A percentile compares a stretch with the other conserved stretches of the same genome.
Evolutionary conservation across 2,797 vertebrate species (phyloP).

Genomic region (Amphiprion clarkii): DNA sequence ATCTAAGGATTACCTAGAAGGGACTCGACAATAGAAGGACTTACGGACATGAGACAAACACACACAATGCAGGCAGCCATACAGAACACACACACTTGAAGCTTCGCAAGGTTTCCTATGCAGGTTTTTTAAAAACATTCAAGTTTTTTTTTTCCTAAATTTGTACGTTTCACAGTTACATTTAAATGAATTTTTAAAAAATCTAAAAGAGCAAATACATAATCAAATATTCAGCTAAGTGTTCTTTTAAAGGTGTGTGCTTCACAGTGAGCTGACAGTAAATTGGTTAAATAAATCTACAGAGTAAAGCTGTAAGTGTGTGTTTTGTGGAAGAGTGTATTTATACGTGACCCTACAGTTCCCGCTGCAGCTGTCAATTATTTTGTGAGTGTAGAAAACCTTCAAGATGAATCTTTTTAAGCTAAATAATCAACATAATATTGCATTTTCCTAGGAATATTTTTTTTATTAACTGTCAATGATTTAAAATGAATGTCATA

Average conservation of each 20-base stretch:
- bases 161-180: neutral
- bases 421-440: neutral
- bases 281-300: neutral
- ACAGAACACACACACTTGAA: neutral
- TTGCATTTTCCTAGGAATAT: too few species aligned
- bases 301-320: neutral
- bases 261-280: neutral
- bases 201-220: neutral
- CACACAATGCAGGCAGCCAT: conserved; percentile 14
- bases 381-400: too few species aligned
- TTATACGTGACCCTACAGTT: neutral
- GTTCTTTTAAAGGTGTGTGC: neutral
- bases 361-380: too few species aligned
- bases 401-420: too few species aligned
- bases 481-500: neutral
- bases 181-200: neutral
- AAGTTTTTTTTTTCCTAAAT: too few species aligned
- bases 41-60: neutral
- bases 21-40: neutral
- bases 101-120: too few species aligned
- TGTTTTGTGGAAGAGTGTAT: conserved; percentile 23
- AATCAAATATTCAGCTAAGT: neutral
- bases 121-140: too few species aligned
- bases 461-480: neutral
- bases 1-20: neutral